Evolutionary conservation across 2,113 vertebrate species (phyloP), one percentile per base, ranked within the genome.

Genomic region (Capricornis sumatraensis): DNA sequence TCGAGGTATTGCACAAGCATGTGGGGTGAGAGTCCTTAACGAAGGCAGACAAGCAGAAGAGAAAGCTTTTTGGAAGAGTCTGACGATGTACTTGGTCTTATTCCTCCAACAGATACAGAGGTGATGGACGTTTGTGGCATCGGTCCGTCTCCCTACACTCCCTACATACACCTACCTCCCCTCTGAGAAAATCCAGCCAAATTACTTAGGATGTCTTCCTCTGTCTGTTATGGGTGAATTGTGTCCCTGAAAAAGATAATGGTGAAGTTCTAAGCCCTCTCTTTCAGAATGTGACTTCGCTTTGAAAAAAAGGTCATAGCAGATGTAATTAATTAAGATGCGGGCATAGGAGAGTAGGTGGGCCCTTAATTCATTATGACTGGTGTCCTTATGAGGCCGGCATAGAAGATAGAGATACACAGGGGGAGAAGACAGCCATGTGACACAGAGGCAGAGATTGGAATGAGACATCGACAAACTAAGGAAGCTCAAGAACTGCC

Each of bases 1-100:
- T 67, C 52, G 23, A 52, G 19, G 17, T 9, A 33, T 8, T 0
- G 0, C 2, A 1, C 2, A 2, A 58, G 78, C 13, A 1, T 47
- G 2, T n/a, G 50, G 36, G 36, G 40, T 4, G 2, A 3, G 81
- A 7, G 5, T 67, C 85, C 55, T 52, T 40, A 6, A 17, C 2
- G 11, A 57, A 60, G 2, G 11, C 64, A 55, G 45, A 58, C 4
- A 15, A 15, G 21, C 11, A 12, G 57, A 55, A 23, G 45, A 43
- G 74, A 74, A 79, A 30, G 58, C 52, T 74, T 87, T 81, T 12
- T 28, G 87, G 12, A 43, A 71, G 53, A 57, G 45, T 27, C n/a
- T 89, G 16, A 2, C 1, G 2, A 14, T 9, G 14, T 6, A 21
- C 43, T 91, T 78, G 27, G 16, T 55, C 33, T n/a, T 9, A 30